Base-by-base conservation (phyloP, 2,888 invertebrate species). In the Polietes domitor region DNA sequence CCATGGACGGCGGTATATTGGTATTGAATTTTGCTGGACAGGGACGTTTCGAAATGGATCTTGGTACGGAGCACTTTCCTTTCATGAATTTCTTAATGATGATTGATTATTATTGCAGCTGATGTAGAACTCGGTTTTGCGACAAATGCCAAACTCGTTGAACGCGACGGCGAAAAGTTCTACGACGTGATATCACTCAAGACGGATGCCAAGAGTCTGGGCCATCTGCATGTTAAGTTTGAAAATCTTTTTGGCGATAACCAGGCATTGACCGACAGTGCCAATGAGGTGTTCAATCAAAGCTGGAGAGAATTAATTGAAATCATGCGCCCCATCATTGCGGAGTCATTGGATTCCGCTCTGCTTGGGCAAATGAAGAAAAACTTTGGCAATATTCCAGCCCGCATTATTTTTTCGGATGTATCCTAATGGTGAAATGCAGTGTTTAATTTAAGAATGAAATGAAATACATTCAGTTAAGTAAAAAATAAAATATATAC, bases 241-340 rank as follows among this genome's bases (percentile, higher is more conserved):
- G 93, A 94, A 65, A 95, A 95, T 91, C 91, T 96, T 28, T 95
- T 95, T 88, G 83, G 82, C 5, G 88, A 87, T 17, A 87, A 89
- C 55, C 84, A 80, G 7, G 87, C 87, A 0, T 85, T 91, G 12
- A 95, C 95, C 93, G 94, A 95, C 61, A 94, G 94, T 86, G 95
- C 95, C 2, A 95, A 96, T 88, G 93, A 93, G 7, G 94, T 95
- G 86, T 92, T 96, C 85, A 96, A 96, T 89, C 94, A 94, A 15
- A 95, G 95, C 89, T 96, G 95, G 95, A 93, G 94, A 28, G 94
- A 95, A 58, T 94, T 95, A 0, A 94, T 94, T 0, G 95, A 95
- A 87, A 94, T 95, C 1, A 89, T 95, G 72, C 93, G 94, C 86
- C 95, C 95, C 32, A 94, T 95, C 5, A 94, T 95, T 84, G 93